phyloP scores from a whole-genome alignment of 2,797 vertebrate species.

The Eulemur mongoz region DNA sequence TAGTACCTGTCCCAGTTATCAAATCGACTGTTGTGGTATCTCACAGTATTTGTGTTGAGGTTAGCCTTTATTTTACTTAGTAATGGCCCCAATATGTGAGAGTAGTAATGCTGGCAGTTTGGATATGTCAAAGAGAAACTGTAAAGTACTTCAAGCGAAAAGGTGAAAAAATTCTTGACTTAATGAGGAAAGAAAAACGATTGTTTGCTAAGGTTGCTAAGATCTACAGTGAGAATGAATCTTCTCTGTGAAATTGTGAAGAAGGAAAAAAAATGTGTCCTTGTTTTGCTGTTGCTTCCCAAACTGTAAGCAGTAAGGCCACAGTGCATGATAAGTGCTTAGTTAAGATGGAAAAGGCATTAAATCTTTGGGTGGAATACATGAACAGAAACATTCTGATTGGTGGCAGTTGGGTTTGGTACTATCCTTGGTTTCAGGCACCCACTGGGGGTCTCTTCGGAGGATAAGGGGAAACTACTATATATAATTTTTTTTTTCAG shows the following conservation, averaged over 20 bases:
- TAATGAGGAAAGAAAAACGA: neutral
- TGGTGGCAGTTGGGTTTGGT: neutral
- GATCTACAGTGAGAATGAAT: neutral
- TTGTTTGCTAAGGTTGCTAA: neutral
- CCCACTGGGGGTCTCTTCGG: neutral
- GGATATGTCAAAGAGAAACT: neutral
- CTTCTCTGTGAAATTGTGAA: neutral
- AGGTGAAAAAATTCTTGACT: neutral
- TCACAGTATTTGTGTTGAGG: neutral
- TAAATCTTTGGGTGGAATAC: neutral
- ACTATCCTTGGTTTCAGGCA: neutral
- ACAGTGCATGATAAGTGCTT: neutral
- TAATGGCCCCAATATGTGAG: neutral
- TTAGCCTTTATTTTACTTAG: neutral
- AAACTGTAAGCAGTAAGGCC: neutral
- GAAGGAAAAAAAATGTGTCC: neutral
- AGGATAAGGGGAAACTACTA: neutral
- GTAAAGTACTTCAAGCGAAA: neutral
- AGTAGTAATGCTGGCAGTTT: neutral
- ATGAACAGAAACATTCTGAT: neutral
- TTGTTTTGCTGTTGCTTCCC: neutral
- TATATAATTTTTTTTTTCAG: neutral
- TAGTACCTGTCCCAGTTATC: neutral
- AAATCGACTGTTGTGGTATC: neutral
- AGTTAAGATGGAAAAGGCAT: neutral